Evolutionary conservation across 2,113 vertebrate species (phyloP), one percentile per base, ranked within the genome.

Genomic region (Ceuthmochares aereus): DNA sequence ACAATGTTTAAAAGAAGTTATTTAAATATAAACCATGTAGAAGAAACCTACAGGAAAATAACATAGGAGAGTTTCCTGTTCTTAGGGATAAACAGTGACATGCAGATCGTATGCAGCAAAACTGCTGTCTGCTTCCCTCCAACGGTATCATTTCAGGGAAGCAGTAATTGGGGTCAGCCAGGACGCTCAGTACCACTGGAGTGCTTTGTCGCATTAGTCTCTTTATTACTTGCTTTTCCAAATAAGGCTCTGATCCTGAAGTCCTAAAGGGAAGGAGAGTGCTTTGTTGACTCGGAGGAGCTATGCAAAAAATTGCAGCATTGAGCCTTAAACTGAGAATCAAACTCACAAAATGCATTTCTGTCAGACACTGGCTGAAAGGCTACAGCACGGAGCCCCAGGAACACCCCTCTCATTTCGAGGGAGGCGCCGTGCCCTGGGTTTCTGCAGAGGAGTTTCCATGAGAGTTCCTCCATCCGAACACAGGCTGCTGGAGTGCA

Each of bases 1-100:
- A 1, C 9, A 4, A 78, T n/a, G 12, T 95, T 87, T 90, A 51
- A 75, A 76, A 93, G 74, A 27, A 77, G 76, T 77, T 95, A 91
- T 93, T 98, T 94, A 96, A 96, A 88, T 94, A 96, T 95, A 94
- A 97, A 96, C 87, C 70, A 95, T 5, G 55, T 30, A 75, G 63
- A 87, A 95, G 64, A 78, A 97, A 90, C 14, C 62, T 87, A 70
- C 64, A 95, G 69, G 49, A 83, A 82, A 91, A 96, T 67, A 84
- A 90, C 13, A 67, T 8, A 93, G 84, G 73, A 62, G 22, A 90
- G 62, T 54, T 43, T 90, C 78, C 69, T 96, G 84, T 95, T 88
- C 96, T 93, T 69, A 86, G 51, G 56, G 51, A 76, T 45, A 66
- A 64, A 84, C 54, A 93, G 64, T 77, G 83, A 79, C 62, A 60